These are phyloP conservation scores for Agrenia bidenticulata DNA, from an alignment of 2,888 invertebrate genomes.

Conservation along the genomic window DNA sequence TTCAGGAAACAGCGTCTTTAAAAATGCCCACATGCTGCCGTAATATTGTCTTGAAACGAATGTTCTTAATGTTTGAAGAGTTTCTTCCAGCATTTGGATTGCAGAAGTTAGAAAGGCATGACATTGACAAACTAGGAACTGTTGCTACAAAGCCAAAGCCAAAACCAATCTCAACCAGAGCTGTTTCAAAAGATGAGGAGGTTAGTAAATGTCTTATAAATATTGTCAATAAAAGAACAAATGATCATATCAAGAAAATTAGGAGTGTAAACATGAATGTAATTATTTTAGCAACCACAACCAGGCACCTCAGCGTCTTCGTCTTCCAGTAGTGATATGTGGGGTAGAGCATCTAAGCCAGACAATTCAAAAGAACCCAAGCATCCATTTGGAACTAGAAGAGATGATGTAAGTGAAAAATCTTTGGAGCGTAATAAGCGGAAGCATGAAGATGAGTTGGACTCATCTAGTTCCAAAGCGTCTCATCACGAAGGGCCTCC, in stretches of 20 bases:
- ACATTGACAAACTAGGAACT: constrained; percentile 24
- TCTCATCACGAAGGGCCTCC: background rate
- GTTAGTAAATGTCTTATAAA: no score
- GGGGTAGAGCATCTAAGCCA: background rate
- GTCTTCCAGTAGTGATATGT: no score
- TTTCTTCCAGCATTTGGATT: constrained; percentile 31
- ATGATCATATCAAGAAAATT: background rate
- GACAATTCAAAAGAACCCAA: background rate
- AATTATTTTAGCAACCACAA: no score
- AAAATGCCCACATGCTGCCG: constrained; percentile 48
- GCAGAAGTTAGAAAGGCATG: constrained; percentile 25
- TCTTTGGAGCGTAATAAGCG: constrained; percentile 14
- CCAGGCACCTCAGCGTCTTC: no score
- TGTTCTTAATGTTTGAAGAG: constrained; percentile 43
- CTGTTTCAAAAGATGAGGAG: no score
- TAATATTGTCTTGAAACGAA: constrained; percentile 42
- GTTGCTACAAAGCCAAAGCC: background rate
- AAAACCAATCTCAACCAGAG: background rate
- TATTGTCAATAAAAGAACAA: no score
- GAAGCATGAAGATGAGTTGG: constrained; percentile 8
- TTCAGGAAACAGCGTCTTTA: constrained; percentile 36
- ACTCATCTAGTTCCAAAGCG: background rate
- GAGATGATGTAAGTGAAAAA: constrained; percentile 10
- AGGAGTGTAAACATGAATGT: background rate
- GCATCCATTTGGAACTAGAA: background rate